Evolutionary conservation across 1,140 invertebrate species (phyloP).

Genomic region (Aphaenogaster floridana): DNA sequence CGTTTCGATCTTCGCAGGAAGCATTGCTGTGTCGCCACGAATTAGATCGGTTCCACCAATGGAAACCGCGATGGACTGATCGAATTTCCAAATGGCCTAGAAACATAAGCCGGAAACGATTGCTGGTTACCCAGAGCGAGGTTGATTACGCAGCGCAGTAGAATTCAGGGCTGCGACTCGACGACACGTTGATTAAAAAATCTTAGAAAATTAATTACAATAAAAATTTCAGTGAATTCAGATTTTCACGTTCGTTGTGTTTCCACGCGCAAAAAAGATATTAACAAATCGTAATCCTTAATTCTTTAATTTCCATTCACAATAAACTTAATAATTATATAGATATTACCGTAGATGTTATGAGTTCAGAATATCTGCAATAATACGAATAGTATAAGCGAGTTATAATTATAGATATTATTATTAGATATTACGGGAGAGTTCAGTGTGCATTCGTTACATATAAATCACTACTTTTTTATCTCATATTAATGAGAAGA

Average conservation of each 20-base stretch:
- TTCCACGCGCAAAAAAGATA: neutral
- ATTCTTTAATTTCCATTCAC: neutral
- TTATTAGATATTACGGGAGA: conserved; percentile 50
- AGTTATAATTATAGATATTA: conserved; percentile 53
- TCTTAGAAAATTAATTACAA: neutral
- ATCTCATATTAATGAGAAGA: conserved; percentile 30
- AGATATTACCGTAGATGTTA: conserved; percentile 1
- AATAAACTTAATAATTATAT: conserved; percentile 2
- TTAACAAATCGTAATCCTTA: neutral
- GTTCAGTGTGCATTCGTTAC: conserved; percentile 20
- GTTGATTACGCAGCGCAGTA: neutral
- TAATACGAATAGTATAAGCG: conserved; percentile 13
- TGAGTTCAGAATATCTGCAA: neutral
- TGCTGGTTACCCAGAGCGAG: neutral
- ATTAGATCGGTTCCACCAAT: conserved; percentile 57
- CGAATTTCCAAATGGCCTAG: conserved; percentile 23
- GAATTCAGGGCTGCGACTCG: neutral
- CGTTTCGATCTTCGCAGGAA: conserved; percentile 70
- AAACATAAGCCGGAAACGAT: conserved; percentile 26
- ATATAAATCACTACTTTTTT: conserved; percentile 32
- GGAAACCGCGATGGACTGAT: neutral
- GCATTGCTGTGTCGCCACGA: conserved; percentile 47
- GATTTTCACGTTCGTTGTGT: neutral
- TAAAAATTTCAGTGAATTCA: neutral
- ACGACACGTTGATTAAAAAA: conserved; percentile 13